Evolutionary conservation across 1,140 invertebrate species (phyloP), one percentile per base, ranked within the genome.

Genomic region (Patella vulgata): DNA sequence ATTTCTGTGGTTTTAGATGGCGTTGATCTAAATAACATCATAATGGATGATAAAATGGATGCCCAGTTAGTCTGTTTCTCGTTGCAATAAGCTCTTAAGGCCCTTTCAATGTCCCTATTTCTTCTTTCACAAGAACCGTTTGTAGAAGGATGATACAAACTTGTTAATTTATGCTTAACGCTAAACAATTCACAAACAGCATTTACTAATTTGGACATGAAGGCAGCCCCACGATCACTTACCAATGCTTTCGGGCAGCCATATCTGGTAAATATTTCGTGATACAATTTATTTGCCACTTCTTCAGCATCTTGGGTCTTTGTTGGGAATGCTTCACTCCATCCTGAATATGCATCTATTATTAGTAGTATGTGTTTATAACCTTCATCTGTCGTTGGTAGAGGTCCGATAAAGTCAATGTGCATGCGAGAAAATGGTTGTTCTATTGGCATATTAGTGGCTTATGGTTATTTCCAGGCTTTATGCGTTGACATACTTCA

Each of bases 91-190:
- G 47, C 28, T 31, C 57, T 44, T 8, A 66, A 19, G 17, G 50
- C 50, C 59, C 66, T 54, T 11, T 39, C 56, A 19, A 66, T n/a
- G 21, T 53, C 46, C 25, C 44, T 63, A 40, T 58, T 61, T 28
- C 28, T 21, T 46, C 63, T 48, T 39, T 70, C 66, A 62, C 55
- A 65, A 40, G 70, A 57, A 40, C 63, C 21, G 31, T 75, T 75
- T 30, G 63, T 59, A 46, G 68, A 59, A 14, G 70, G 70, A 60
- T 75, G 73, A 47, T 70, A 75, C 33, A 19, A 36, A 40, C 27
- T 50, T 42, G 55, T 64, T 48, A 51, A 33, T 25, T 59, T 53
- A 25, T 57, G 55, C 21, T 44, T 64, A 9, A 73, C 59, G 2
- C 63, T 28, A 62, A 73, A 64, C 6, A 73, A 30, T 52, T 70